A percentile compares a stretch with the other conserved stretches of the same genome.
Conservation (phyloP, 2,888 invertebrate genomes). For the Heliconius ethilla region DNA sequence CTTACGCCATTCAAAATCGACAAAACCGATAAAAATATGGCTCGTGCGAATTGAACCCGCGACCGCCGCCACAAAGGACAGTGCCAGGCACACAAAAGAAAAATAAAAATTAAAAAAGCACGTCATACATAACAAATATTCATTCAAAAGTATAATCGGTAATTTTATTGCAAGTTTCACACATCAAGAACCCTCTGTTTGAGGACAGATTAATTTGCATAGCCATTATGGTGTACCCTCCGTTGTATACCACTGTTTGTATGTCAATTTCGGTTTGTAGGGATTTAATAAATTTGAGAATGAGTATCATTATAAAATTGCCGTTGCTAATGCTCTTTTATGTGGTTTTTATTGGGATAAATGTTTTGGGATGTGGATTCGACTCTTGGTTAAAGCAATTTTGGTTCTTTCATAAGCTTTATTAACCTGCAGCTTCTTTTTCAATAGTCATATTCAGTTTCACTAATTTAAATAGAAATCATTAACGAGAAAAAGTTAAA, state of each 20-base stretch:
- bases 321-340: conserved; percentile 21
- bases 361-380: background rate
- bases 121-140: conserved; percentile 31
- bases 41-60: conserved; percentile 9
- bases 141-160: conserved; percentile 45
- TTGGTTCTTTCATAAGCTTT: too few relatives aligned
- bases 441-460: too few relatives aligned
- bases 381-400: background rate
- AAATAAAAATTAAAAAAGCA: background rate
- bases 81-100: background rate
- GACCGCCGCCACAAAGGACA: conserved; percentile 5
- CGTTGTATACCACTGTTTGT: conserved; percentile 65
- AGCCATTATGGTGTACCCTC: conserved; percentile 62
- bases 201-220: conserved; percentile 69
- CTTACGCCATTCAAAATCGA: background rate
- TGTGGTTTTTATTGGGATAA: conserved; percentile 1
- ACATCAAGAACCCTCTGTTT: conserved; percentile 55
- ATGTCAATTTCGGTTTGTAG: conserved; percentile 72
- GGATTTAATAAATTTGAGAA: conserved; percentile 46
- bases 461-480: too few relatives aligned
- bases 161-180: conserved; percentile 62
- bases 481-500: background rate
- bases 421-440: too few relatives aligned
- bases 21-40: background rate
- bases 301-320: conserved; percentile 35